A percentile compares a stretch with the other conserved stretches of the same genome.
Conservation (phyloP, 2,113 vertebrate species). For the Rhagologus leucostigma region DNA sequence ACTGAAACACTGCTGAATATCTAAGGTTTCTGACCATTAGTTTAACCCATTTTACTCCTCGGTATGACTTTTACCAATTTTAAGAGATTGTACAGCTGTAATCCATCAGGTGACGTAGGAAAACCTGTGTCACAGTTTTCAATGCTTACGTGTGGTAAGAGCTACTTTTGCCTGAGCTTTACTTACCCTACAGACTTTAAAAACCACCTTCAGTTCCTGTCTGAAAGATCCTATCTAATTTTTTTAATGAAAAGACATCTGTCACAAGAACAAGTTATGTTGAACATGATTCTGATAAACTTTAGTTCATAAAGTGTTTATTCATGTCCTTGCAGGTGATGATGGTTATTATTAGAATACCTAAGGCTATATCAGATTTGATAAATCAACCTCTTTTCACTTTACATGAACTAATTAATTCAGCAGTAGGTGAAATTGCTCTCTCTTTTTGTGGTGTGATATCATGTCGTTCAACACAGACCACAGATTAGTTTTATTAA, state of each 20-base stretch:
- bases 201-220: background rate
- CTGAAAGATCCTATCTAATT: background rate
- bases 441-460: slow-evolving; percentile 2
- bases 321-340: background rate
- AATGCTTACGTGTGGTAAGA: background rate
- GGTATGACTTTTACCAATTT: background rate
- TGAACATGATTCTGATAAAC: background rate
- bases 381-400: slow-evolving; percentile 23
- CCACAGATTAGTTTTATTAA: slow-evolving; percentile 52
- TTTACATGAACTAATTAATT: slow-evolving; percentile 63
- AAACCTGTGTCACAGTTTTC: background rate
- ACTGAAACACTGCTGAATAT: background rate
- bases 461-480: slow-evolving; percentile 26
- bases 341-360: background rate
- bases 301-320: background rate
- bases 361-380: slow-evolving; percentile 22
- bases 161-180: background rate
- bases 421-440: slow-evolving; percentile 9
- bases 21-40: background rate
- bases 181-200: background rate
- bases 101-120: background rate
- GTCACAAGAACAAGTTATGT: background rate
- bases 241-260: background rate
- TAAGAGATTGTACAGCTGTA: background rate
- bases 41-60: background rate